Base-by-base conservation (phyloP, 2,888 invertebrate species). In the Drosophila parthenogenetica region DNA sequence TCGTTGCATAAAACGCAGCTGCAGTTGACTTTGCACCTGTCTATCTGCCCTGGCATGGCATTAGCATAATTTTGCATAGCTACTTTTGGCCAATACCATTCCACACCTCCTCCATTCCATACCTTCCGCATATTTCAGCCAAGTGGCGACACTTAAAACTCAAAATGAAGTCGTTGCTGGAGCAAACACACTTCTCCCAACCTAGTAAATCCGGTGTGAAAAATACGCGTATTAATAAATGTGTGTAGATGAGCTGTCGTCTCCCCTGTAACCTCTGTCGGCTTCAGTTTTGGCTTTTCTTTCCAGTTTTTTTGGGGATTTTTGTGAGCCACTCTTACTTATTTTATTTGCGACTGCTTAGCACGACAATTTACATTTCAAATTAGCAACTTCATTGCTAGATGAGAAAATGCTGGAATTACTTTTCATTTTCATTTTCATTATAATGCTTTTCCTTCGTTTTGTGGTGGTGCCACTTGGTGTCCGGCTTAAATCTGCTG, bases 381-480 rank as follows among this genome's bases (percentile, higher is more conserved):
- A 86, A 86, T 86, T 87, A 87, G 89, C 85, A 75, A 86, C 82
- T 86, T 87, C 87, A 89, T 87, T 83, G 87, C 84, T 75, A 64
- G 83, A 35, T 29, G 13, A 76, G 86, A 77, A 83, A 87, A 79
- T 79, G 75, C 66, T 74, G 75, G 72, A 85, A 85, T 83, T 89
- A 81, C 85, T 87, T 85, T 84, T 88, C 88, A 81, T 84, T 83
- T 87, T 83, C 84, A 85, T 84, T 88, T 68, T 77, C 73, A 72
- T 75, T 76, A 72, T 49, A 59, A 63, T 59, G 49, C 65, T 48
- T 40, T 39, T 10, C 14, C 48, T 14, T 50, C 53, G 22, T 13
- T 13, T 37, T n/a, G 59, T 50, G 55, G 67, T 39, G 35, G 14
- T 29, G 35, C 60, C 53, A 43, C 57, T 48, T 14, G 39, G 29